phyloP scores from a whole-genome alignment of 1,140 invertebrate genomes.

The Mactra quadrangularis region DNA sequence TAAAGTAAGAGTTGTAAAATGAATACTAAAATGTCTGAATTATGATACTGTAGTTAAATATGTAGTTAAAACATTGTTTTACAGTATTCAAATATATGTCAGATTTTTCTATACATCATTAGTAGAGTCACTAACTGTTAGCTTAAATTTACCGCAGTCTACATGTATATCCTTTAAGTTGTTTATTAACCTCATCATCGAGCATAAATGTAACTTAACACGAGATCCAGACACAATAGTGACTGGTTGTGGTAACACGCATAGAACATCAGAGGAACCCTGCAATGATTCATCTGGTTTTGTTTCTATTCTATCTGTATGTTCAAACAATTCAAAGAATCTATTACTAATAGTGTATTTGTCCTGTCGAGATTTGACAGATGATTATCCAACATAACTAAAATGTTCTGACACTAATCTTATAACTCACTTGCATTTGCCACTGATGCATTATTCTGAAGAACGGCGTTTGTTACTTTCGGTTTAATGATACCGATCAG shows the following conservation, averaged over 20 bases:
- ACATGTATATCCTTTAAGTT: too few relatives aligned
- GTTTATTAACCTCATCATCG: too few relatives aligned
- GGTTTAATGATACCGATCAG: slow-evolving; percentile 9
- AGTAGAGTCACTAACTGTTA: too few relatives aligned
- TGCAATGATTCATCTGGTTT: slow-evolving; percentile 3
- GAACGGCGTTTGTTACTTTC: slow-evolving; percentile 5
- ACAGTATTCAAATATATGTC: too few relatives aligned
- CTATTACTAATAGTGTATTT: background rate
- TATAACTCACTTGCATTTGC: background rate
- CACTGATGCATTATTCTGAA: background rate
- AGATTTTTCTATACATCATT: too few relatives aligned
- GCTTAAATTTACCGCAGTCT: too few relatives aligned
- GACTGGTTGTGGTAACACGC: background rate
- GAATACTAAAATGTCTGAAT: too few relatives aligned
- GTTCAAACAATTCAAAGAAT: background rate
- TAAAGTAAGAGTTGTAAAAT: too few relatives aligned
- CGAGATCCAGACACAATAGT: background rate
- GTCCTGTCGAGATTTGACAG: background rate
- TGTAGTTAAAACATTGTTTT: too few relatives aligned
- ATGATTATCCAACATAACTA: background rate
- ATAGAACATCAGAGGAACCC: background rate
- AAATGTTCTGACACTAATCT: background rate
- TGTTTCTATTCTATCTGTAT: background rate
- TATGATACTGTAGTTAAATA: too few relatives aligned
- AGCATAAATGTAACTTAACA: too few relatives aligned